A percentile compares a stretch with the other conserved stretches of the same genome.
Conservation (phyloP, 2,797 vertebrate species). For the Heliangelus exortis region DNA sequence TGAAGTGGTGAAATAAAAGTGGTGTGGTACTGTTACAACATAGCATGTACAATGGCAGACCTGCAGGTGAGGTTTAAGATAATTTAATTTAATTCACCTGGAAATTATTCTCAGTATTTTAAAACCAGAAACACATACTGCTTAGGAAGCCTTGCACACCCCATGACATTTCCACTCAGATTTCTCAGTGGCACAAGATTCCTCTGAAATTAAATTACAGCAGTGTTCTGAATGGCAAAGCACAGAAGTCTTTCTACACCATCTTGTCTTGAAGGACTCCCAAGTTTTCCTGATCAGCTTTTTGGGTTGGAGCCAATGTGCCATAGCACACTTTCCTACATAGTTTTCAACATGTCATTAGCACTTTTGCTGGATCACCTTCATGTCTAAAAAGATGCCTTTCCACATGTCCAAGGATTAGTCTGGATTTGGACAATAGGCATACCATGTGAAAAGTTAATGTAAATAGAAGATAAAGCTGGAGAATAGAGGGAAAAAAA, state of each 20-base stretch:
- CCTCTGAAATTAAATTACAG: neutral
- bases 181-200: neutral
- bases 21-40: neutral
- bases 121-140: neutral
- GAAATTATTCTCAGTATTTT: neutral
- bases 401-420: neutral
- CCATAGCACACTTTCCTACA: neutral
- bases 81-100: neutral
- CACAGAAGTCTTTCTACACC: neutral
- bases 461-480: neutral
- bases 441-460: neutral
- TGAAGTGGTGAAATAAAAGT: neutral
- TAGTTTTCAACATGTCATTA: neutral
- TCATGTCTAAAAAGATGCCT: neutral
- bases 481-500: neutral
- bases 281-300: neutral
- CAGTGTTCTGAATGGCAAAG: neutral
- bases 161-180: neutral
- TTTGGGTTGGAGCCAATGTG: neutral
- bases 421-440: neutral
- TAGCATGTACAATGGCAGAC: neutral
- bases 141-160: neutral
- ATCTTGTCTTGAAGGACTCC: neutral
- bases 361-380: neutral
- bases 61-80: neutral